These are phyloP conservation scores for Megaustenia siamemsis DNA, from an alignment of 2,888 invertebrate genomes.

Conservation along the genomic window DNA sequence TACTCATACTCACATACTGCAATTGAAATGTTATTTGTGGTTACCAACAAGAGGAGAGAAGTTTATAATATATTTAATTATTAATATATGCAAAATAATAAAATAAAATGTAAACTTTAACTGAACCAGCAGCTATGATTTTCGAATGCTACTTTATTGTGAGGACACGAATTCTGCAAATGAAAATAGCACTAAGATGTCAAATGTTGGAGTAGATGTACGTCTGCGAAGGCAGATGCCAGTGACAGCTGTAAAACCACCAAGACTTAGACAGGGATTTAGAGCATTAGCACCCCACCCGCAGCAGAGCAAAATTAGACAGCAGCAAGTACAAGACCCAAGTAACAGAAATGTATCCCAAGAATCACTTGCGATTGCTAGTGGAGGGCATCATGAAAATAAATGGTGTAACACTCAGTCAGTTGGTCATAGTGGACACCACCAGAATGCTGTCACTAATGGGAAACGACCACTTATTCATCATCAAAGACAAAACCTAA, in stretches of 20 bases:
- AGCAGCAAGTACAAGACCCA: background rate
- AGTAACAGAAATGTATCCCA: background rate
- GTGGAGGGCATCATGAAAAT: background rate
- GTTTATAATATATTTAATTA: too few species aligned
- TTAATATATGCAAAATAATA: too few species aligned
- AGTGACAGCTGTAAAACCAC: slow-evolving; percentile 41
- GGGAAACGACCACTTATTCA: slow-evolving; percentile 59
- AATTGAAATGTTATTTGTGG: too few species aligned
- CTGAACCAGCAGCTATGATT: background rate
- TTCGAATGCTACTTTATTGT: slow-evolving; percentile 30
- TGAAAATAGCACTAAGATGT: slow-evolving; percentile 42
- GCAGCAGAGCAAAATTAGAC: background rate
- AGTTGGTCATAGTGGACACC: background rate
- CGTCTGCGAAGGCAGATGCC: slow-evolving; percentile 46
- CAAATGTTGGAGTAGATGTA: slow-evolving; percentile 29
- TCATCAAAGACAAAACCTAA: slow-evolving; percentile 74
- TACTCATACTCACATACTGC: too few species aligned
- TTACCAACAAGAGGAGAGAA: too few species aligned
- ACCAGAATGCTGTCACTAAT: background rate
- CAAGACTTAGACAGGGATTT: slow-evolving; percentile 30
- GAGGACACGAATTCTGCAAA: background rate
- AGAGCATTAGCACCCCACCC: background rate
- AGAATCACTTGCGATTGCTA: background rate
- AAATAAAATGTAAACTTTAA: too few species aligned
- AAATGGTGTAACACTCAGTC: background rate